Evolutionary conservation across 2,888 invertebrate species (phyloP), one percentile per base, ranked within the genome.

Genomic region (Oscheius sp.): DNA sequence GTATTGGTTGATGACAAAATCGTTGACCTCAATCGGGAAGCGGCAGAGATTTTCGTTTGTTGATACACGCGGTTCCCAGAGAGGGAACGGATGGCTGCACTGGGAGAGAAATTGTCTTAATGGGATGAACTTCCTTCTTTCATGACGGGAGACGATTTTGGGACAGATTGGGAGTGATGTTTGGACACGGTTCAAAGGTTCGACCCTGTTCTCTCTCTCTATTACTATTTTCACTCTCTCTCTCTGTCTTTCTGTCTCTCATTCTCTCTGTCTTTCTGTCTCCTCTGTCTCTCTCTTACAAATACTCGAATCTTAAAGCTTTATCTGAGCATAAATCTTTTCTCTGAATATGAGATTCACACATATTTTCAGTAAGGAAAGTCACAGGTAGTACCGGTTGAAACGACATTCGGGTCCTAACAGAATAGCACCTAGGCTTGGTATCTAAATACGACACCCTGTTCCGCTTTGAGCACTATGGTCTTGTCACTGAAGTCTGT

Each of bases 401-500:
- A 42, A 42, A 5, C 3, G 42, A 42, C 42, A 42, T 42, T 42
- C 42, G 42, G 42, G 42, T 42, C 42, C 42, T 42, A 42, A 42
- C 3, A 42, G 42, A 42, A 42, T 42, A 42, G 42, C 42, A 42
- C 42, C 42, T 59, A 80, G 9, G 79, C 77, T 11, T 77, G 53
- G 59, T 82, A 84, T 13, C 79, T 76, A 77, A 86, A 84, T 10
- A 87, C 81, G 66, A 87, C 76, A 9, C 84, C 87, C 73, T 86
- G 77, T 48, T 86, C 82, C 2, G 84, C 76, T 37, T 81, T 79
- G 33, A 87, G 71, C 32, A 74, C 62, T 48, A 86, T 78, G 35
- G 73, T 73, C 33, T 68, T 68, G 47, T 81, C 77, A 2, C 73
- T 47, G 2, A 86, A 70, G 59, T 86, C 81, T 29, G 85, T 70